Conservation (phyloP, 2,888 invertebrate genomes). For the Odontocerum albicorne region DNA sequence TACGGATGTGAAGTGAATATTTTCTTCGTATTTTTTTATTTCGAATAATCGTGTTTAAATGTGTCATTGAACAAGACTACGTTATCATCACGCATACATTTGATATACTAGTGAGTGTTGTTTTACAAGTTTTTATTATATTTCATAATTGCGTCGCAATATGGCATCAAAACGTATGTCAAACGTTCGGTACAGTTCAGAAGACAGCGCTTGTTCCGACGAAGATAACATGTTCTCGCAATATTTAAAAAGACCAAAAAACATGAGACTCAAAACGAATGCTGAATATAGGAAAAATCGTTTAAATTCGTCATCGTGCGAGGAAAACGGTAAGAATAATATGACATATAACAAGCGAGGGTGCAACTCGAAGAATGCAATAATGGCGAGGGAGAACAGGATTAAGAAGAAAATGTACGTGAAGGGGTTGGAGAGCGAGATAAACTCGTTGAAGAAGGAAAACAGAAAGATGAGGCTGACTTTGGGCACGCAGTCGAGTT, state of each 20-base stretch:
- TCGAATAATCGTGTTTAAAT: not conserved
- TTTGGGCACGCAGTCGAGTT: constrained; percentile 50
- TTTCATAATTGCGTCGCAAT: constrained; percentile 3
- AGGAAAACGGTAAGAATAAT: constrained; percentile 6
- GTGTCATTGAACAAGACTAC: not conserved
- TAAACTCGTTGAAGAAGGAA: constrained; percentile 47
- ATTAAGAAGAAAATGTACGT: constrained; percentile 62
- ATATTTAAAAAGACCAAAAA: constrained; percentile 7
- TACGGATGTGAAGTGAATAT: no score
- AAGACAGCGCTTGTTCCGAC: constrained; percentile 9
- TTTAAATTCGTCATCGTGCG: constrained; percentile 15
- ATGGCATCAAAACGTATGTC: constrained; percentile 24
- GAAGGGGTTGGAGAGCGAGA: constrained; percentile 56
- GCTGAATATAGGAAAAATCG: not conserved
- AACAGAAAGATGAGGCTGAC: constrained; percentile 52
- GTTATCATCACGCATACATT: not conserved
- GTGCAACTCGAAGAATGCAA: constrained; percentile 51
- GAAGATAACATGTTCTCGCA: constrained; percentile 4
- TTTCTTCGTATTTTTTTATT: no score
- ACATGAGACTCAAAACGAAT: not conserved
- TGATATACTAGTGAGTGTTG: no score
- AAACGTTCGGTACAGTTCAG: constrained; percentile 18
- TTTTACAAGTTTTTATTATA: no score
- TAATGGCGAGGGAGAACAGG: constrained; percentile 64
- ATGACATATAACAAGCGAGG: constrained; percentile 1